Conservation (phyloP, 2,888 invertebrate genomes). For the Drosophila suboccidentalis region DNA sequence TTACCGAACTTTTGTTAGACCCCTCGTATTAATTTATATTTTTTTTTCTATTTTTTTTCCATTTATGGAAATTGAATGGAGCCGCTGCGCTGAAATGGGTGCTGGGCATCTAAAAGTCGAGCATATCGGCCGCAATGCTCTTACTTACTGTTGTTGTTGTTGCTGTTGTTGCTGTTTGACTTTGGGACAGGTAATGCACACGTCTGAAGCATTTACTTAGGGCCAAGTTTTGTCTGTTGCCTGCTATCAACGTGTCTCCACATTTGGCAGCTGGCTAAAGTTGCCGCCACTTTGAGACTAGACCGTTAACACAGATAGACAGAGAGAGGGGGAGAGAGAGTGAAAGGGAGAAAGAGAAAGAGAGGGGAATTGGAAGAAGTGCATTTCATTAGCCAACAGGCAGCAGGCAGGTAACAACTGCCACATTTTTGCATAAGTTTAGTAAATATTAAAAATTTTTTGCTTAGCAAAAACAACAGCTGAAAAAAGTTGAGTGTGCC, state of each 20-base stretch:
- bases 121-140: not conserved
- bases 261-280: conserved; percentile 76
- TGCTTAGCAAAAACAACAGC: conserved; percentile 57
- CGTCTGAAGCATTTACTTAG: conserved; percentile 55
- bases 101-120: not conserved
- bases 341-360: not conserved
- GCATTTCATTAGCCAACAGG: conserved; percentile 74
- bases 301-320: conserved; percentile 5
- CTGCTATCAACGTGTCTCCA: conserved; percentile 72
- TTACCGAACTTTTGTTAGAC: no score
- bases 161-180: conserved; percentile 3
- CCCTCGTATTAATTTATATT: no score
- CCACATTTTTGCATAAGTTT: conserved; percentile 78
- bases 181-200: conserved; percentile 60
- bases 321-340: not conserved
- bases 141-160: not conserved
- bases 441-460: conserved; percentile 75
- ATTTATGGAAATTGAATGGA: not conserved
- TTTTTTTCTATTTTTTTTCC: no score
- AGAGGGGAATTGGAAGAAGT: conserved; percentile 17
- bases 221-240: conserved; percentile 58
- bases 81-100: not conserved
- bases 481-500: conserved; percentile 1
- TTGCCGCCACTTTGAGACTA: conserved; percentile 53
- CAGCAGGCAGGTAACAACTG: conserved; percentile 62